Evolutionary conservation across 1,140 invertebrate genomes (phyloP).

Genomic region (Zaprionus gabonicus): DNA sequence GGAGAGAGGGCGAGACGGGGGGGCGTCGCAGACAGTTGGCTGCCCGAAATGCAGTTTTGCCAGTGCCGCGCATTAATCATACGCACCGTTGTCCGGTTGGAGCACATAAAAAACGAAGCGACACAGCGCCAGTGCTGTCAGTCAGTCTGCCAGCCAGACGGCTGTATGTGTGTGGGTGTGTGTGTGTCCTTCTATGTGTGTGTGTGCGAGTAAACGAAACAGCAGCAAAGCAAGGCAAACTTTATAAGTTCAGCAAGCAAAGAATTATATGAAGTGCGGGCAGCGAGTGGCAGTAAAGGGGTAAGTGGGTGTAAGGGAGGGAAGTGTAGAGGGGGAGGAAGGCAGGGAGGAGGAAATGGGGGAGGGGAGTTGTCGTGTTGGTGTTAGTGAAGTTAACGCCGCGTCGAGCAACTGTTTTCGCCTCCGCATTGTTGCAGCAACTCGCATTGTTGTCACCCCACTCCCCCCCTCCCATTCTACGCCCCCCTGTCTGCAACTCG

Average conservation of each 20-base stretch:
- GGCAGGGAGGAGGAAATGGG: neutral
- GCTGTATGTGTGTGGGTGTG: neutral
- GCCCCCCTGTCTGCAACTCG: neutral
- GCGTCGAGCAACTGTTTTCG: constrained; percentile 37
- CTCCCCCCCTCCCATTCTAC: neutral
- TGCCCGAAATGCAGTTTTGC: constrained; percentile 29
- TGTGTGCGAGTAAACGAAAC: neutral
- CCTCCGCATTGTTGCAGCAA: constrained; percentile 24
- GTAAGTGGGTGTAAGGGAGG: neutral
- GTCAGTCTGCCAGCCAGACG: constrained; percentile 1
- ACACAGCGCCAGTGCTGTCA: constrained; percentile 23
- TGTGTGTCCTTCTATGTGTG: constrained; percentile 1
- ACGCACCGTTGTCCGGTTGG: constrained; percentile 47
- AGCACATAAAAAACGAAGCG: constrained; percentile 32
- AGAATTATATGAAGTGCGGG: constrained; percentile 57
- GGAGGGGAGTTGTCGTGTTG: neutral
- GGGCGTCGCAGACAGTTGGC: constrained; percentile 9
- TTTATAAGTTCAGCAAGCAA: constrained; percentile 58
- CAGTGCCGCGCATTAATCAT: constrained; percentile 45
- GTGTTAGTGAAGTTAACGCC: constrained; percentile 52
- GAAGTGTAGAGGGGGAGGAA: neutral
- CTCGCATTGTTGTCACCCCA: constrained; percentile 11
- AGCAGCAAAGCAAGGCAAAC: constrained; percentile 29
- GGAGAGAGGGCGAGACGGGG: neutral
- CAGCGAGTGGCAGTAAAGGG: neutral